Percentiles rank a stretch among this genome's conserved stretches.
These are phyloP conservation scores for Andrena dorsata DNA, from an alignment of 2,888 invertebrate species.

Conservation along the genomic window DNA sequence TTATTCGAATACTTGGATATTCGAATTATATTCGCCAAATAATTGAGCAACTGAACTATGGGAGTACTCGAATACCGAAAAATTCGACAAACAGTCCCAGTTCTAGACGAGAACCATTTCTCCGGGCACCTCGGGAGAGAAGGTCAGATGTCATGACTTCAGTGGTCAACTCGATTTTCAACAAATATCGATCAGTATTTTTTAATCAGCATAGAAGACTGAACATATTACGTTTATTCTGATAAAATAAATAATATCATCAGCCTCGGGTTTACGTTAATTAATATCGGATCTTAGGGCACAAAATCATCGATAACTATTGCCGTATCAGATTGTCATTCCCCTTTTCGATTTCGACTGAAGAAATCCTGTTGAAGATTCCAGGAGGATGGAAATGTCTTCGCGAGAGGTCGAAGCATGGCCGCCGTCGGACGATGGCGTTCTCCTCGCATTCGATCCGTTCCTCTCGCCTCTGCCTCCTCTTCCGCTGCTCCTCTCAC, in stretches of 20 bases:
- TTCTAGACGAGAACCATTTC: too few relatives aligned
- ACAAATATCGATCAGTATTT: neutral
- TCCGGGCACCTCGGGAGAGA: too few relatives aligned
- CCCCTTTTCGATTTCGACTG: neutral
- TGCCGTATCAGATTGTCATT: neutral
- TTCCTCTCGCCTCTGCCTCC: constrained; percentile 58
- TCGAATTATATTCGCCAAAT: too few relatives aligned
- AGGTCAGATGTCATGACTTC: too few relatives aligned
- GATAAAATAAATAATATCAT: too few relatives aligned
- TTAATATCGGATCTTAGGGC: constrained; percentile 13
- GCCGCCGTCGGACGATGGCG: constrained; percentile 80
- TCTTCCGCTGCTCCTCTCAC: constrained; percentile 55
- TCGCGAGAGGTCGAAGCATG: constrained; percentile 63
- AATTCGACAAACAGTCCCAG: too few relatives aligned
- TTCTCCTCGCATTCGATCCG: constrained; percentile 64
- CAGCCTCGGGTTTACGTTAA: neutral
- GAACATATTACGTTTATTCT: too few relatives aligned
- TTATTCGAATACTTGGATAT: too few relatives aligned
- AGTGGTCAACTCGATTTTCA: neutral
- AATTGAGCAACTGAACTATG: too few relatives aligned
- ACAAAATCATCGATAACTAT: neutral
- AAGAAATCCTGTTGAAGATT: constrained; percentile 3
- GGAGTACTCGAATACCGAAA: too few relatives aligned
- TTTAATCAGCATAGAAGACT: too few relatives aligned
- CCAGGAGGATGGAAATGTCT: constrained; percentile 38